Evolutionary conservation across 1,140 invertebrate genomes (phyloP).

Genomic region (Lordiphosa stackelbergi): DNA sequence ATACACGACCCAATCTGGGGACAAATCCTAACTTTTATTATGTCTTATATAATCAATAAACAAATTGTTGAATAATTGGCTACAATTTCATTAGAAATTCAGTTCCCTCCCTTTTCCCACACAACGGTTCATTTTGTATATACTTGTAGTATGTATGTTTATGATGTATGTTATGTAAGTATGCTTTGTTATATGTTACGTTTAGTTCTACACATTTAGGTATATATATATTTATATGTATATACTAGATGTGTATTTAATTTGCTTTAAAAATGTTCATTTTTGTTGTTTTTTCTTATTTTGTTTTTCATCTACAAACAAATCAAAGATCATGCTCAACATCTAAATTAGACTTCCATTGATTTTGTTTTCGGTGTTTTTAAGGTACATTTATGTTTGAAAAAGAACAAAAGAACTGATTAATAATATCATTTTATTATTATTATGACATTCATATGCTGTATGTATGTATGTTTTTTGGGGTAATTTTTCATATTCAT

Average conservation of each 20-base stretch:
- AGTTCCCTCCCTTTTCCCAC: too few relatives aligned
- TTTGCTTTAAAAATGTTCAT: slow-evolving; percentile 3
- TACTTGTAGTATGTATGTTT: too few relatives aligned
- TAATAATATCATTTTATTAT: neutral
- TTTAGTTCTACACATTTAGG: slow-evolving; percentile 28
- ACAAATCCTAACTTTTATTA: too few relatives aligned
- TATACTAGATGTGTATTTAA: slow-evolving; percentile 2
- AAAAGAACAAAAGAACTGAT: slow-evolving; percentile 12
- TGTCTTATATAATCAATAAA: too few relatives aligned
- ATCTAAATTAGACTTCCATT: slow-evolving; percentile 17
- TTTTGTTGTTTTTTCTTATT: neutral
- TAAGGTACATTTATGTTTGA: slow-evolving; percentile 46
- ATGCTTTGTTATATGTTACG: slow-evolving; percentile 9
- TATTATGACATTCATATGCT: slow-evolving; percentile 4
- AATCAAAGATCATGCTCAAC: slow-evolving; percentile 10
- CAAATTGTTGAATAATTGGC: too few relatives aligned
- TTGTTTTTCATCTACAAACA: slow-evolving; percentile 8
- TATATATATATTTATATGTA: slow-evolving; percentile 22
- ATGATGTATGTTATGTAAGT: slow-evolving; percentile 27
- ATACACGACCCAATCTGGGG: too few relatives aligned
- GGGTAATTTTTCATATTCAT: too few relatives aligned
- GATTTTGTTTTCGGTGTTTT: slow-evolving; percentile 17
- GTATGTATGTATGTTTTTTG: too few relatives aligned
- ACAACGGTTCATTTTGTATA: too few relatives aligned
- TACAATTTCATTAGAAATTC: too few relatives aligned